A percentile compares a stretch with the other conserved stretches of the same genome.
Evolutionary conservation across 2,888 invertebrate species (phyloP).

Genomic region (Andrena bucephala): DNA sequence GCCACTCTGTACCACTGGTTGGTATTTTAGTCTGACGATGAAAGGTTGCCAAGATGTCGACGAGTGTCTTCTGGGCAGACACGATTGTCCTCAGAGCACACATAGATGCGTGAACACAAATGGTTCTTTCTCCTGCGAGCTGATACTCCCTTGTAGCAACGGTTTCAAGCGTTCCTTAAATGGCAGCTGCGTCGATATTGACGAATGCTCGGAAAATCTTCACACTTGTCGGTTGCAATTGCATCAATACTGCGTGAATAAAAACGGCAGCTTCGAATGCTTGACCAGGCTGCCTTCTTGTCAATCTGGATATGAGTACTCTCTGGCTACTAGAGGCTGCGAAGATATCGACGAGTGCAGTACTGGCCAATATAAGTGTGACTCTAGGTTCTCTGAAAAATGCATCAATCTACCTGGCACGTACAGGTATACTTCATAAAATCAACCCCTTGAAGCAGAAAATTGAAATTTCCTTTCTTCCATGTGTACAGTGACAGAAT

Average conservation of each 20-base stretch:
- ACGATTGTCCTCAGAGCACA: slow-evolving; percentile 76
- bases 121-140: slow-evolving; percentile 78
- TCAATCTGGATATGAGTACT: slow-evolving; percentile 77
- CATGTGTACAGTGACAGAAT: too few relatives aligned
- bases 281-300: slow-evolving; percentile 79
- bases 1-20: slow-evolving; percentile 78
- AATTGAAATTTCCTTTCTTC: not conserved
- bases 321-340: slow-evolving; percentile 73
- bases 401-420: slow-evolving; percentile 87
- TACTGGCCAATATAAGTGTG: slow-evolving; percentile 82
- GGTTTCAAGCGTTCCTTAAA: slow-evolving; percentile 83
- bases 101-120: slow-evolving; percentile 78
- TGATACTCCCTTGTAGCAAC: slow-evolving; percentile 69
- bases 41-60: slow-evolving; percentile 86
- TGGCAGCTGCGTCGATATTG: slow-evolving; percentile 88
- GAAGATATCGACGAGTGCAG: slow-evolving; percentile 87
- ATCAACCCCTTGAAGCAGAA: not conserved
- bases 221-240: slow-evolving; percentile 79
- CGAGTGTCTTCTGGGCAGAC: slow-evolving; percentile 87
- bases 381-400: slow-evolving; percentile 81
- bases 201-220: slow-evolving; percentile 88
- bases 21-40: slow-evolving; percentile 76
- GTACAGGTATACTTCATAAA: slow-evolving; percentile 79
- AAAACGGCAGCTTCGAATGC: slow-evolving; percentile 85
- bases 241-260: slow-evolving; percentile 85